These are phyloP conservation scores for Pteronotus mesoamericanus DNA, from an alignment of 2,797 vertebrate species.

Conservation along the genomic window DNA sequence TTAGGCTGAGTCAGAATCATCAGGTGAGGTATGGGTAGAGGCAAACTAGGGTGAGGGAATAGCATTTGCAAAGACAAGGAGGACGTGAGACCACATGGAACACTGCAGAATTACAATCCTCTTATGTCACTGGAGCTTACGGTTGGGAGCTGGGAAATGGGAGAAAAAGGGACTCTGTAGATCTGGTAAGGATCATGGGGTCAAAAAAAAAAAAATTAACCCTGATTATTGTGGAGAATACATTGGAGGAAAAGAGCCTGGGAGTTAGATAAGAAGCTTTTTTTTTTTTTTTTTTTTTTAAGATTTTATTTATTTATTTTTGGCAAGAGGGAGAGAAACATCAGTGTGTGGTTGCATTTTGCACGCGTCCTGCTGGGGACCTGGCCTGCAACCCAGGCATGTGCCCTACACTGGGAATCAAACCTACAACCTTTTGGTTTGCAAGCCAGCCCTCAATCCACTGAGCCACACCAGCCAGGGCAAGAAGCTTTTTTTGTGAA, in stretches of 20 bases:
- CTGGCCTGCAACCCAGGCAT: no score
- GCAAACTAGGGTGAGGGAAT: not conserved
- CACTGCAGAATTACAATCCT: not conserved
- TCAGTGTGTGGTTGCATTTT: no score
- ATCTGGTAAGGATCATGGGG: not conserved
- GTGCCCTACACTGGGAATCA: no score
- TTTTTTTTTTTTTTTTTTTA: no score
- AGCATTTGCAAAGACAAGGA: not conserved
- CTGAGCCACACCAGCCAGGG: no score
- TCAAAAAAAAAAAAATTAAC: not conserved
- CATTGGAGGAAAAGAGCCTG: not conserved
- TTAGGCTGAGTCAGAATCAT: not conserved
- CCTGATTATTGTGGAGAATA: not conserved
- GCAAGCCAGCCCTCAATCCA: no score
- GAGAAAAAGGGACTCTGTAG: not conserved
- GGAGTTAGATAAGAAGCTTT: not conserved
- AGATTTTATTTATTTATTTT: no score
- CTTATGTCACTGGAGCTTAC: conserved; percentile 9
- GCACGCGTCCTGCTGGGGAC: no score
- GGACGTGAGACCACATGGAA: not conserved
- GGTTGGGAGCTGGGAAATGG: not conserved
- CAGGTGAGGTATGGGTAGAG: not conserved
- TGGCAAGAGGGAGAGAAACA: no score
- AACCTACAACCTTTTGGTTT: no score
- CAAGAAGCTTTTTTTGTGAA: no score